Percentiles rank a stretch among this genome's conserved stretches.
These are phyloP conservation scores for Phyllostomus hastatus DNA, from an alignment of 2,113 vertebrate genomes.

Conservation along the genomic window DNA sequence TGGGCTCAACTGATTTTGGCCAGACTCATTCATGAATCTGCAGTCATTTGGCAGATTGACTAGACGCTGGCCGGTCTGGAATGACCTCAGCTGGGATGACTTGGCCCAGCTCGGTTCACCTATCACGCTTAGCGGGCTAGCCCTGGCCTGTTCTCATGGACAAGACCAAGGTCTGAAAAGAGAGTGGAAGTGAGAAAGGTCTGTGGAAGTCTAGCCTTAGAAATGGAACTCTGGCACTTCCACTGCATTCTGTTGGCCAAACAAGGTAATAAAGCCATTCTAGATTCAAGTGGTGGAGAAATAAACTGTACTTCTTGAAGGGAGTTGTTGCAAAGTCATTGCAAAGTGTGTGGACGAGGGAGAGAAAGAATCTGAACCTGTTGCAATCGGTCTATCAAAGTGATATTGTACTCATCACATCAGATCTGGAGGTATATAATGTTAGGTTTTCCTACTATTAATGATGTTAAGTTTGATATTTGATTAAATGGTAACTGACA, in stretches of 20 bases:
- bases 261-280: conserved; percentile 18
- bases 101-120: background rate
- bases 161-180: background rate
- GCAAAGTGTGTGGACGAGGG: background rate
- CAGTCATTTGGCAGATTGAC: background rate
- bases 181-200: background rate
- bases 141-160: background rate
- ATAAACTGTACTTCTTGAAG: background rate
- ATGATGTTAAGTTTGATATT: background rate
- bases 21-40: background rate
- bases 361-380: background rate
- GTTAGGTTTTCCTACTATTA: background rate
- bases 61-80: background rate
- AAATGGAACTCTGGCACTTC: background rate
- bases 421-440: background rate
- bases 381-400: background rate
- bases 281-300: background rate
- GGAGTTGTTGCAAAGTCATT: background rate
- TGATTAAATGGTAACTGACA: background rate
- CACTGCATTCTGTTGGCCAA: background rate
- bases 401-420: background rate
- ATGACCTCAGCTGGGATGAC: background rate
- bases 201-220: background rate
- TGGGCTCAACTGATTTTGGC: background rate
- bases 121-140: background rate